Percentiles rank a stretch among this genome's conserved stretches.
phyloP scores from a whole-genome alignment of 2,888 invertebrate genomes.

The Cantharis rustica region DNA sequence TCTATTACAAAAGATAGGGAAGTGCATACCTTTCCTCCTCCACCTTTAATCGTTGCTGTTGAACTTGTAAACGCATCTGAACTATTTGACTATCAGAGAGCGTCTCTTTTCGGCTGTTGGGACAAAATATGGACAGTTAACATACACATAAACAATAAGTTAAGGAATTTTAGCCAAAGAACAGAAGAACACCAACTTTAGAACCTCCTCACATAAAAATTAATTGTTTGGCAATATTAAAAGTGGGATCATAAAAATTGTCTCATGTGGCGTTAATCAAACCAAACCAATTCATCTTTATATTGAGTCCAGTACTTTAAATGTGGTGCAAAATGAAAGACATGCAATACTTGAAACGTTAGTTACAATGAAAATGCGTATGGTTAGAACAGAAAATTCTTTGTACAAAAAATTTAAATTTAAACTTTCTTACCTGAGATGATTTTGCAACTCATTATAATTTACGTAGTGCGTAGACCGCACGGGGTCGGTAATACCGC shows the following conservation, averaged over 20 bases:
- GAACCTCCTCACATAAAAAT: neutral
- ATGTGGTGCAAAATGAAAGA: slow-evolving; percentile 26
- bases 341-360: slow-evolving; percentile 47
- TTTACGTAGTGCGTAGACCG: slow-evolving; percentile 78
- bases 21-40: slow-evolving; percentile 77
- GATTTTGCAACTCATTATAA: slow-evolving; percentile 83
- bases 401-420: slow-evolving; percentile 5
- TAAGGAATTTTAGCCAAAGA: slow-evolving; percentile 10
- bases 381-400: slow-evolving; percentile 31
- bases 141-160: slow-evolving; percentile 18
- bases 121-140: slow-evolving; percentile 45
- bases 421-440: slow-evolving; percentile 70
- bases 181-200: slow-evolving; percentile 10
- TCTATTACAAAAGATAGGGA: slow-evolving; percentile 24
- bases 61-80: slow-evolving; percentile 79
- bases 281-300: neutral
- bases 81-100: slow-evolving; percentile 81
- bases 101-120: slow-evolving; percentile 67
- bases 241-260: neutral
- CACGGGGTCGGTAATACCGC: slow-evolving; percentile 60
- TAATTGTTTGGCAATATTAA: neutral
- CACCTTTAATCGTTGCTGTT: slow-evolving; percentile 78
- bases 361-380: slow-evolving; percentile 50
- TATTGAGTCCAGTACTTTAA: neutral
- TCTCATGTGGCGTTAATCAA: neutral